Base-by-base conservation (phyloP, 2,888 invertebrate species). In the Petrolisthes cinctipes region DNA sequence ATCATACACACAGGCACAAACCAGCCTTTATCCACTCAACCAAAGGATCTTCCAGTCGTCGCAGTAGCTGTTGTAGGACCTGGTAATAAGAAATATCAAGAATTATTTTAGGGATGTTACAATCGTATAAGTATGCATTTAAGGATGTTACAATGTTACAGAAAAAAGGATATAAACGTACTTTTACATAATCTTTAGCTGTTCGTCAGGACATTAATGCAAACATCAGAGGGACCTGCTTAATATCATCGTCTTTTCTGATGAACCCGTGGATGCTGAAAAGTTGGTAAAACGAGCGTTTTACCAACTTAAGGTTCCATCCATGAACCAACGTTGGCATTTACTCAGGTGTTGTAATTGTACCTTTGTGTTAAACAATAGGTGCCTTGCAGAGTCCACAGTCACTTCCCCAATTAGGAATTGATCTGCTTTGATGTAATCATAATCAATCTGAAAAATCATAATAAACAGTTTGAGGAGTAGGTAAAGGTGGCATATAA, bases 31-130 rank as follows among this genome's bases (percentile, higher is more conserved):
- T n/a, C n/a, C n/a, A n/a, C n/a, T n/a, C n/a, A n/a, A n/a, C n/a
- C n/a, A n/a, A n/a, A n/a, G n/a, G n/a, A n/a, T n/a, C n/a, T n/a
- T n/a, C n/a, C n/a, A n/a, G n/a, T n/a, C n/a, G n/a, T n/a, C n/a
- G n/a, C n/a, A n/a, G n/a, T n/a, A 61, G 61, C 61, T 61, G 61
- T 61, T 61, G 61, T 61, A 61, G 61, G 61, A 61, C 61, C 61
- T 61, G 61, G 61, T 61, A 61, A 61, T 61, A 61, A 9, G 61
- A 61, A 61, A 61, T 14, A 61, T 61, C 61, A 61, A 61, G 9
- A 61, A n/a, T n/a, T n/a, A n/a, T n/a, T n/a, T n/a, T n/a, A n/a
- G n/a, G n/a, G n/a, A n/a, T n/a, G n/a, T n/a, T n/a, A n/a, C n/a
- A n/a, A n/a, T 61, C 61, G 61, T 61, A 61, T 61, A 61, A 61